Evolutionary conservation across 2,113 vertebrate species (phyloP).

Genomic region (Poicephalus gulielmi): DNA sequence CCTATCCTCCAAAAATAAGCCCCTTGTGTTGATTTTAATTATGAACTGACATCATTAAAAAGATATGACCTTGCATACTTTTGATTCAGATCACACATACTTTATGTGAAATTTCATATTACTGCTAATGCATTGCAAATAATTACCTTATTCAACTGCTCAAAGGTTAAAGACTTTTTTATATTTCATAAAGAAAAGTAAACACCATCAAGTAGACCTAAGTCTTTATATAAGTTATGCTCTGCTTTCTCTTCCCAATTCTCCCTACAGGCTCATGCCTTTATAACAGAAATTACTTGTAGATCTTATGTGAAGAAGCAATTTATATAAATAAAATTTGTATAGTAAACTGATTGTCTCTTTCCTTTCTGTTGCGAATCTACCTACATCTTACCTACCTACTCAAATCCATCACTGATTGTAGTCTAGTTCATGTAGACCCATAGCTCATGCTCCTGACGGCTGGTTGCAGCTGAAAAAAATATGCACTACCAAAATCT

Average conservation of each 20-base stretch:
- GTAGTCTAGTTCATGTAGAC: background rate
- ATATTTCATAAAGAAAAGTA: conserved; percentile 40
- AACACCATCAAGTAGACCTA: background rate
- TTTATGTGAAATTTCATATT: conserved; percentile 39
- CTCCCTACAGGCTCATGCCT: background rate
- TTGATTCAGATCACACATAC: conserved; percentile 17
- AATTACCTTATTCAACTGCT: conserved; percentile 46
- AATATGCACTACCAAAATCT: background rate
- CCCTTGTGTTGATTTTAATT: conserved; percentile 49
- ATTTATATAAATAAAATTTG: background rate
- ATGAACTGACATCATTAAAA: conserved; percentile 57
- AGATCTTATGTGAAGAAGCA: background rate
- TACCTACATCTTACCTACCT: background rate
- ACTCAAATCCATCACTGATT: background rate
- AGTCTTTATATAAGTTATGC: background rate
- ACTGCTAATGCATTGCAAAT: conserved; percentile 50
- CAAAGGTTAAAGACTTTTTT: conserved; percentile 33
- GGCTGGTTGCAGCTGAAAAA: background rate
- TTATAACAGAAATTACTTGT: background rate
- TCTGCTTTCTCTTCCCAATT: background rate
- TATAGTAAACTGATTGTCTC: background rate
- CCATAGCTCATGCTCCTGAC: background rate
- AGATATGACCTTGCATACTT: background rate
- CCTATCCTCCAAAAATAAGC: conserved; percentile 25
- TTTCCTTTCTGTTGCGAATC: background rate